Evolutionary conservation across 1,140 invertebrate genomes (phyloP).

Genomic region (Penaeus japonicus): DNA sequence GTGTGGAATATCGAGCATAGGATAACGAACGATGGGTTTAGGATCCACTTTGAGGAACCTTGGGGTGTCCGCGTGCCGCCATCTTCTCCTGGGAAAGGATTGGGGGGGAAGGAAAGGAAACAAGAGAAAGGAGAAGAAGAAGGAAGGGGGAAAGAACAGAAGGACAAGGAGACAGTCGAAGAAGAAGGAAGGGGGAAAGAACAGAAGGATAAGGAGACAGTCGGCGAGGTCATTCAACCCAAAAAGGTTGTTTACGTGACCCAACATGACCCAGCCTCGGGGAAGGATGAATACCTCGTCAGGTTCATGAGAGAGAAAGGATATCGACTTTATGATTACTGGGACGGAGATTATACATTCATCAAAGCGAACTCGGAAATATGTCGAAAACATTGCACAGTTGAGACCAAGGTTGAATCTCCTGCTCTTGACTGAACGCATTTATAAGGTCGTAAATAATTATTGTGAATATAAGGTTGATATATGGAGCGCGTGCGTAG

Average conservation of each 20-base stretch:
- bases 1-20: slow-evolving; percentile 48
- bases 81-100: too few species aligned
- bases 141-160: too few species aligned
- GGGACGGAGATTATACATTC: slow-evolving; percentile 49
- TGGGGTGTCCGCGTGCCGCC: not conserved
- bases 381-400: slow-evolving; percentile 26
- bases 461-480: too few species aligned
- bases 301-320: slow-evolving; percentile 36
- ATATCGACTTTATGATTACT: slow-evolving; percentile 41
- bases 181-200: too few species aligned
- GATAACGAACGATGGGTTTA: not conserved
- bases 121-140: too few species aligned
- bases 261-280: slow-evolving; percentile 18
- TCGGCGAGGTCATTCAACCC: too few species aligned
- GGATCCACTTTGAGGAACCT: not conserved
- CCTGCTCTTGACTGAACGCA: not conserved
- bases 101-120: too few species aligned
- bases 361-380: slow-evolving; percentile 17
- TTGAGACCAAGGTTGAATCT: not conserved
- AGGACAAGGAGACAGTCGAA: too few species aligned
- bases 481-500: too few species aligned
- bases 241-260: slow-evolving; percentile 16
- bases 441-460: too few species aligned
- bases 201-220: too few species aligned
- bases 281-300: slow-evolving; percentile 29